These are phyloP conservation scores for Periophthalmus modestus DNA, from an alignment of 2,113 vertebrate genomes.

Conservation along the genomic window DNA sequence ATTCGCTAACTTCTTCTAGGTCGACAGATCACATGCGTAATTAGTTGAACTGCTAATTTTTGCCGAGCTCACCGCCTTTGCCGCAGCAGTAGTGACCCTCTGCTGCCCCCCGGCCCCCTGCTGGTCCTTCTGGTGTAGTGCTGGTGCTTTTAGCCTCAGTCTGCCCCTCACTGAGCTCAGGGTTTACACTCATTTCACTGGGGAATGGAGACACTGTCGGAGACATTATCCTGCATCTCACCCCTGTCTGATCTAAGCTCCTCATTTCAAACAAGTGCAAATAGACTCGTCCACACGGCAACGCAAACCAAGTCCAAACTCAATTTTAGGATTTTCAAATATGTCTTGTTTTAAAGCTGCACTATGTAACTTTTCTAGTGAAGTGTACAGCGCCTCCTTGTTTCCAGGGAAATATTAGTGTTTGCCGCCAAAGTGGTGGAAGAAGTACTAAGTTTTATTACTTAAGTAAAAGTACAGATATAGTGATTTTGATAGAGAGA, in stretches of 20 bases:
- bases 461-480: too few relatives aligned
- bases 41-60: slow-evolving; percentile 4
- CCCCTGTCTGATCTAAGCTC: slow-evolving; percentile 13
- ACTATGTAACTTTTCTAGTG: too few relatives aligned
- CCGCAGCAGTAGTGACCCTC: slow-evolving; percentile 11
- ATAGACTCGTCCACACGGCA: too few relatives aligned
- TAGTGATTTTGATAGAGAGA: too few relatives aligned
- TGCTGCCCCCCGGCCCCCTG: slow-evolving; percentile 30
- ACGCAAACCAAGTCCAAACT: too few relatives aligned
- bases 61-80: background rate
- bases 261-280: slow-evolving; percentile 9
- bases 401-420: too few relatives aligned
- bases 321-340: too few relatives aligned
- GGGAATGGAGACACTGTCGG: slow-evolving; percentile 40
- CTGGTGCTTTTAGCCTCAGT: slow-evolving; percentile 36
- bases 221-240: slow-evolving; percentile 15
- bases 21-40: background rate
- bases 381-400: too few relatives aligned
- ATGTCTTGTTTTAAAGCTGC: too few relatives aligned
- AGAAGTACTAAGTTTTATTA: too few relatives aligned
- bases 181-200: slow-evolving; percentile 61
- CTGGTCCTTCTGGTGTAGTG: slow-evolving; percentile 35
- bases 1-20: background rate
- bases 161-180: slow-evolving; percentile 54
- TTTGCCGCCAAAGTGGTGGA: too few relatives aligned